Conservation (phyloP, 2,888 invertebrate species). For the Acleris holmiana region DNA sequence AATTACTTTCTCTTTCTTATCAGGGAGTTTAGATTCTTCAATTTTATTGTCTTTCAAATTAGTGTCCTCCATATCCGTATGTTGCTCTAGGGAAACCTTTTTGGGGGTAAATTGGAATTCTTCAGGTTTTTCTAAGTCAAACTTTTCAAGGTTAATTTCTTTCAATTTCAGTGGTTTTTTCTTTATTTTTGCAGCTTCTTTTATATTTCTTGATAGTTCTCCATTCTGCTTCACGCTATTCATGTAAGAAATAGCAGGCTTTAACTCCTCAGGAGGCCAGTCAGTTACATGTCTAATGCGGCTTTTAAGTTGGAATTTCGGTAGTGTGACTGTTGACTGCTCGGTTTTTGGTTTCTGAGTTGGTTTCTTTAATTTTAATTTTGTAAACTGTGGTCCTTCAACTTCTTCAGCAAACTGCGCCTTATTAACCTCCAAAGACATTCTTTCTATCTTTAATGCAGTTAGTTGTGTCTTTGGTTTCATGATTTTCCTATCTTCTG, state of each 20-base stretch:
- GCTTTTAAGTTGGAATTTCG: conserved; percentile 89
- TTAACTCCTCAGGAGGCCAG: conserved; percentile 85
- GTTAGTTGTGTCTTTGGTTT: conserved; percentile 57
- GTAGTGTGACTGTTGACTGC: conserved; percentile 70
- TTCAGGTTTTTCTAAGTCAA: conserved; percentile 81
- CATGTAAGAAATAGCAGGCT: conserved; percentile 80
- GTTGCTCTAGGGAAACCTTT: conserved; percentile 3
- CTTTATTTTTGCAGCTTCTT: conserved; percentile 86
- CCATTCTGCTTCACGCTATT: conserved; percentile 85
- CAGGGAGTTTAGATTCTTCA: conserved; percentile 15
- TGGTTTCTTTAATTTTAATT: conserved; percentile 88
- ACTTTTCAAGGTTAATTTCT: conserved; percentile 75
- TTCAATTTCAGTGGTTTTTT: conserved; percentile 83
- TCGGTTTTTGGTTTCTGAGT: conserved; percentile 77
- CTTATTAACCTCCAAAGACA: conserved; percentile 84
- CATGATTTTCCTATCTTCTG: conserved; percentile 39
- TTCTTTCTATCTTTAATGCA: conserved; percentile 85
- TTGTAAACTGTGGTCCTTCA: conserved; percentile 85
- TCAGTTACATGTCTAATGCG: conserved; percentile 85
- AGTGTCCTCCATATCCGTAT: conserved; percentile 47
- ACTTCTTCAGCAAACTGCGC: conserved; percentile 84
- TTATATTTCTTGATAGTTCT: conserved; percentile 87
- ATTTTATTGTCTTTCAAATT: conserved; percentile 47
- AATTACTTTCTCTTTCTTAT: conserved; percentile 47
- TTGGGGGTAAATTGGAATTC: conserved; percentile 48